Percentiles rank a stretch among this genome's conserved stretches.
Evolutionary conservation across 2,888 invertebrate genomes (phyloP).

Genomic region (Torymus aiolomorphi): DNA sequence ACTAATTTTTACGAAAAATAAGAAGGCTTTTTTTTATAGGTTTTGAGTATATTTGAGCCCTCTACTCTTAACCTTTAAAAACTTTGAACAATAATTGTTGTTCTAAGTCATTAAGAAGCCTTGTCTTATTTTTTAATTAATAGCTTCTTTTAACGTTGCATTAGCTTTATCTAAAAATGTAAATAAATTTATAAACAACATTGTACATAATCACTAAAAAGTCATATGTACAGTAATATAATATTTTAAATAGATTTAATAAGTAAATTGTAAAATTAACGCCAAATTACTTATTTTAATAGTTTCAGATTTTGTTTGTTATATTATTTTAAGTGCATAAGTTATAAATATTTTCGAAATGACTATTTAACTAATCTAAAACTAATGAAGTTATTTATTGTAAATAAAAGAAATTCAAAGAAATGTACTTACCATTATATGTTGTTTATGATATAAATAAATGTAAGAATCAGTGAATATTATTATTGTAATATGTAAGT

Average conservation of each 20-base stretch:
- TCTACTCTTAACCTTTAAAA: constrained; percentile 51
- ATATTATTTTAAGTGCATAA: constrained; percentile 10
- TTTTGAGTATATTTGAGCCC: constrained; percentile 58
- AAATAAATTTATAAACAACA: constrained; percentile 42
- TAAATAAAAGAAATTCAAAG: constrained; percentile 41
- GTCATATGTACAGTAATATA: constrained; percentile 31
- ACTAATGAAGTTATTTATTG: constrained; percentile 24
- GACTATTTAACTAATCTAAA: constrained; percentile 15
- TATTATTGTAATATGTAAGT: constrained; percentile 28
- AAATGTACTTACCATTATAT: constrained; percentile 12
- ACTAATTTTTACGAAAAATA: not conserved
- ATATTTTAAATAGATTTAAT: constrained; percentile 21
- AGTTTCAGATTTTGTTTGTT: not conserved
- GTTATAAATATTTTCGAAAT: constrained; percentile 5
- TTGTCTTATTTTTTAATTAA: not conserved
- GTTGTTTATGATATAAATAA: constrained; percentile 25
- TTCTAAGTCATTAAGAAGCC: constrained; percentile 19
- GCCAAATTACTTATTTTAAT: constrained; percentile 24
- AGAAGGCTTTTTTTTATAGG: constrained; percentile 30
- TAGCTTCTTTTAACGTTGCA: not conserved
- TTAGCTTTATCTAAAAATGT: constrained; percentile 39
- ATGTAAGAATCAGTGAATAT: constrained; percentile 26
- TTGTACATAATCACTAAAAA: constrained; percentile 34
- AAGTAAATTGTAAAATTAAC: constrained; percentile 19
- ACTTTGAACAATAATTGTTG: constrained; percentile 19